Evolutionary conservation across 2,797 vertebrate species (phyloP).

Genomic region (Artibeus jamaicensis): DNA sequence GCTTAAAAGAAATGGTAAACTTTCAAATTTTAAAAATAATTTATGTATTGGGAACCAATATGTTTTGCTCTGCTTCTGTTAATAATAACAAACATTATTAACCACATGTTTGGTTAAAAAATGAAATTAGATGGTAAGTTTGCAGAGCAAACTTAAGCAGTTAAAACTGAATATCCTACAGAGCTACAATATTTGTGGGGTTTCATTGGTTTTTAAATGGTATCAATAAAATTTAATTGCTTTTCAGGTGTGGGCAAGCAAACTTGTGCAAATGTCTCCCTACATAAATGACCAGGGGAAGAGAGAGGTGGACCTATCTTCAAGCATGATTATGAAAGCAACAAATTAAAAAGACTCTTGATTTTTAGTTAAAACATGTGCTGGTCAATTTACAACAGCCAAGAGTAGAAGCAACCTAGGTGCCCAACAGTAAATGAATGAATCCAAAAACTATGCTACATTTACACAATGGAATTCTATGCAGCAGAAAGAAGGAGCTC

Average conservation of each 20-base stretch:
- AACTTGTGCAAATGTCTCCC: not conserved
- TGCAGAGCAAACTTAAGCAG: not conserved
- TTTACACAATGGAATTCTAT: no score
- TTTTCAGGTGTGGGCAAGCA: not conserved
- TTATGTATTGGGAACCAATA: not conserved
- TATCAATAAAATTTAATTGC: conserved; percentile 56
- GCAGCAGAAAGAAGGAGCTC: no score
- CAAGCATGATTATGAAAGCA: conserved; percentile 19
- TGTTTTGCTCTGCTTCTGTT: not conserved
- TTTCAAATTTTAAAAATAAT: not conserved
- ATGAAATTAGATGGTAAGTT: not conserved
- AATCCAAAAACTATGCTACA: no score
- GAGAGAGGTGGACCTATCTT: not conserved
- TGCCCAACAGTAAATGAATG: no score
- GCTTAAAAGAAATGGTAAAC: not conserved
- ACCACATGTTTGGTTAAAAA: conserved; percentile 41
- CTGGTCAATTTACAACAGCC: not conserved
- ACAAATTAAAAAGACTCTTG: not conserved
- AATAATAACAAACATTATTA: not conserved
- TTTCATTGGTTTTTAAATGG: conserved; percentile 3
- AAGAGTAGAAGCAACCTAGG: no score
- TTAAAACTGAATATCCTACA: conserved; percentile 53
- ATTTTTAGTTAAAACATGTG: conserved; percentile 53
- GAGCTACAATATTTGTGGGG: not conserved
- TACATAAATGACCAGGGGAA: not conserved